Evolutionary conservation across 2,888 invertebrate genomes (phyloP).

Genomic region (Platypus cylindrus): DNA sequence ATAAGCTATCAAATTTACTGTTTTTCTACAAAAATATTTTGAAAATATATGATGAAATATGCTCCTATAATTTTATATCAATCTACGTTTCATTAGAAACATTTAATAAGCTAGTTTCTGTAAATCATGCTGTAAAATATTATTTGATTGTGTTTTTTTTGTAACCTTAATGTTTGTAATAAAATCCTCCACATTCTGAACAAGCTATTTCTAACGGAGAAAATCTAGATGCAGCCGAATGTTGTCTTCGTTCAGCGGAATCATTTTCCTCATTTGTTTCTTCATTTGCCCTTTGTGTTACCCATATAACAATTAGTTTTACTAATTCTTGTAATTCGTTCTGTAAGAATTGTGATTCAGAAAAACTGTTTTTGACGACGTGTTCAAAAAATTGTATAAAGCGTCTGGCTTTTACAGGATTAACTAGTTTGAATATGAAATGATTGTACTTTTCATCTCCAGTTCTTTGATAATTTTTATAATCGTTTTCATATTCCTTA

Average conservation of each 20-base stretch:
- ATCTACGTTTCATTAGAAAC: too few species aligned
- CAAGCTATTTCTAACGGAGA: background rate
- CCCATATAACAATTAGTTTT: constrained; percentile 18
- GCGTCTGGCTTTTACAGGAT: constrained; percentile 12
- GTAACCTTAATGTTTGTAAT: too few species aligned
- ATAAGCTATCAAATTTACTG: too few species aligned
- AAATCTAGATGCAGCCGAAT: constrained; percentile 11
- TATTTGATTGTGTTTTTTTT: too few species aligned
- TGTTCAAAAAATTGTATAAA: constrained; percentile 15
- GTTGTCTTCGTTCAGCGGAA: constrained; percentile 7
- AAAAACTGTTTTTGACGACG: constrained; percentile 13
- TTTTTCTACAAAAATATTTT: too few species aligned
- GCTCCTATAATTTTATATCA: too few species aligned
- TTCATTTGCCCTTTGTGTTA: constrained; percentile 13
- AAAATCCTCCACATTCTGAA: background rate
- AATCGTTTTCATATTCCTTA: constrained; percentile 15
- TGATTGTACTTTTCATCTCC: constrained; percentile 13
- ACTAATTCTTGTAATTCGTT: constrained; percentile 18
- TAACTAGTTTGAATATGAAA: constrained; percentile 14
- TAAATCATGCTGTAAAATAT: too few species aligned
- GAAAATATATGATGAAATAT: too few species aligned
- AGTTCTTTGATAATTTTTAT: constrained; percentile 15
- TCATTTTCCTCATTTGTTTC: constrained; percentile 6
- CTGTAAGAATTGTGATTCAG: constrained; percentile 10
- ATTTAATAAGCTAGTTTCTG: too few species aligned